Base-by-base conservation (phyloP, 2,888 invertebrate genomes). In the Nasonovia ribisnigri region DNA sequence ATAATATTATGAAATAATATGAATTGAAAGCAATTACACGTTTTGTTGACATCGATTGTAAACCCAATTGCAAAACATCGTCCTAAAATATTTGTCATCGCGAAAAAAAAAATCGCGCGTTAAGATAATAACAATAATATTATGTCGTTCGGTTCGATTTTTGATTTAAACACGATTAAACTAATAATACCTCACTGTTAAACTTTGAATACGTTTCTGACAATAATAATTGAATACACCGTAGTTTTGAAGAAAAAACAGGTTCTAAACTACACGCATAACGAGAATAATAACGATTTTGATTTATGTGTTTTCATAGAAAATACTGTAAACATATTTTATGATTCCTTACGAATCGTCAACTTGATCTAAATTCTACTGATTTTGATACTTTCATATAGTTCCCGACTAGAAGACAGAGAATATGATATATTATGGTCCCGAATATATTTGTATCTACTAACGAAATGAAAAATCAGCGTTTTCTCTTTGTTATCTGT, bases 261-360 rank as follows among this genome's bases (percentile, higher is more conserved):
- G 86, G 86, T 86, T 86, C 86, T 46, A 86, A 86, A 48, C 16
- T 48, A 48, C 87, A 46, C 16, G 16, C 2, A 48, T 87, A 87
- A 87, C 46, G 43, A 87, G 87, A 46, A 87, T 87, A 87, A 87
- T 87, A 87, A 87, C 48, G 46, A 48, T 87, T 87, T 87, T 87
- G 87, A 87, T 48, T 87, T 87, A 46, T 48, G 48, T 46, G 16
- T 54, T 54, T 48, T 87, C 29, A 46, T 43, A 43, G 2, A 46
- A n/a, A n/a, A n/a, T 29, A 87, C 87, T 48, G 29, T 48, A 87
- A 87, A 87, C n/a, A 46, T 87, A 46, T 46, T 46, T 87, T 87
- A 48, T 13, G 84, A 43, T 87, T 29, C 46, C 48, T 48, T 6
- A 48, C 87, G 48, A 87, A 87, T 46, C 77, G 77, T 77, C 77